A percentile compares a stretch with the other conserved stretches of the same genome.
Evolutionary conservation across 2,113 vertebrate genomes (phyloP).

Genomic region (Eretmochelys imbricata): DNA sequence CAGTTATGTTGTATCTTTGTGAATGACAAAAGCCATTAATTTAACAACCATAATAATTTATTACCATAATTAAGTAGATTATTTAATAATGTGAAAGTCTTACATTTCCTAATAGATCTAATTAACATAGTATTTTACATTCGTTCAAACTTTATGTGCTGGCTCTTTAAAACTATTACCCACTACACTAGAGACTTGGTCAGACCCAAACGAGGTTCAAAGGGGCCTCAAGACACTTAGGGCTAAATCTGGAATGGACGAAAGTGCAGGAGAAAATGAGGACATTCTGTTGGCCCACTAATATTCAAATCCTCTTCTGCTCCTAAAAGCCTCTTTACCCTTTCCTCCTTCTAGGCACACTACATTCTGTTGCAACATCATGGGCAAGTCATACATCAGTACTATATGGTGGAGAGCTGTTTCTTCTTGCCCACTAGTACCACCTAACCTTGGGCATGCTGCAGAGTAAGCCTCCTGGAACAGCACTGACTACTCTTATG

Average conservation of each 20-base stretch:
- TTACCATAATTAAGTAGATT: conserved; percentile 56
- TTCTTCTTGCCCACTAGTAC: not conserved
- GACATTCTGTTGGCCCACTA: not conserved
- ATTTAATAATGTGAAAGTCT: conserved; percentile 38
- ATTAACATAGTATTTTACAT: conserved; percentile 31
- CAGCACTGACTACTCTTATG: not conserved
- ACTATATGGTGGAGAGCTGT: not conserved
- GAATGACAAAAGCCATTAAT: conserved; percentile 53
- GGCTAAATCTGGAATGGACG: not conserved
- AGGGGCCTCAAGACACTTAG: not conserved
- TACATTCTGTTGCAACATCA: not conserved
- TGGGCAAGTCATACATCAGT: not conserved
- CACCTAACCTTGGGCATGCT: not conserved
- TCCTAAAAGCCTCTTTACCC: not conserved
- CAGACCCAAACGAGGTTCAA: not conserved
- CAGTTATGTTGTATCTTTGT: conserved; percentile 1
- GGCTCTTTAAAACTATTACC: not conserved
- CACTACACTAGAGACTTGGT: not conserved
- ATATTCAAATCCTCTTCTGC: not conserved
- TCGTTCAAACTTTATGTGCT: not conserved
- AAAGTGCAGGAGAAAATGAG: not conserved
- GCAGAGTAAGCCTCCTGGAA: not conserved
- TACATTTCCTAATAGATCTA: conserved; percentile 39
- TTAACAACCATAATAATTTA: conserved; percentile 2
- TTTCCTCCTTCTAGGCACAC: not conserved